phyloP scores from a whole-genome alignment of 2,113 vertebrate genomes.

The Elachura formosa region DNA sequence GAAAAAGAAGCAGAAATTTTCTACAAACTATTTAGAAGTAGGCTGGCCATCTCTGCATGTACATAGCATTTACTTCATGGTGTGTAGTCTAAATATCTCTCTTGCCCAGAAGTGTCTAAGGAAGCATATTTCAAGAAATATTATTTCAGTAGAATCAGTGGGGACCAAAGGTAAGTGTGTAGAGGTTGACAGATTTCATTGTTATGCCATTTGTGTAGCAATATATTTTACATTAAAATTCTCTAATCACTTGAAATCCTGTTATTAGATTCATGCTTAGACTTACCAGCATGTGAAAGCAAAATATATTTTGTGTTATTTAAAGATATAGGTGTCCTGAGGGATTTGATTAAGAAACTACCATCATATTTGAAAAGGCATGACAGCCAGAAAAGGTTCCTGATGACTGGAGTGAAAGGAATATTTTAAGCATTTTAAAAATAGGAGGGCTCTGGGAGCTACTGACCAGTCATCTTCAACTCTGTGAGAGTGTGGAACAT shows the following conservation, averaged over 20 bases:
- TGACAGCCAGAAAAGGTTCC: background rate
- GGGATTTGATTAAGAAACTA: background rate
- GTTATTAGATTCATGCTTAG: background rate
- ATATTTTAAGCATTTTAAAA: background rate
- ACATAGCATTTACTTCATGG: background rate
- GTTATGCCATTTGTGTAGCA: background rate
- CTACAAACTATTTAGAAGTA: background rate
- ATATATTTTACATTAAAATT: background rate
- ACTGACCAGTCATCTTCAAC: background rate
- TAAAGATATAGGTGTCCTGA: background rate
- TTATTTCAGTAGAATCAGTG: background rate
- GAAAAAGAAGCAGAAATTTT: background rate
- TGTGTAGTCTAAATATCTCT: background rate
- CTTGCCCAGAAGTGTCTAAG: background rate
- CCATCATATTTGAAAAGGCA: background rate
- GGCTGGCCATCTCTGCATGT: background rate
- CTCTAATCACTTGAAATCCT: background rate
- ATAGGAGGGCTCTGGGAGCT: background rate
- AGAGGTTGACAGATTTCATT: background rate
- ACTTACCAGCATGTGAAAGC: background rate
- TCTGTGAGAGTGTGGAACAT: background rate
- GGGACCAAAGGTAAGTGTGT: accelerated
- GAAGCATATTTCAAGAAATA: background rate
- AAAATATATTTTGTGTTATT: background rate
- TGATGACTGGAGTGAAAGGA: background rate